Conservation (phyloP, 2,113 vertebrate genomes). For the Parotia lawesii region DNA sequence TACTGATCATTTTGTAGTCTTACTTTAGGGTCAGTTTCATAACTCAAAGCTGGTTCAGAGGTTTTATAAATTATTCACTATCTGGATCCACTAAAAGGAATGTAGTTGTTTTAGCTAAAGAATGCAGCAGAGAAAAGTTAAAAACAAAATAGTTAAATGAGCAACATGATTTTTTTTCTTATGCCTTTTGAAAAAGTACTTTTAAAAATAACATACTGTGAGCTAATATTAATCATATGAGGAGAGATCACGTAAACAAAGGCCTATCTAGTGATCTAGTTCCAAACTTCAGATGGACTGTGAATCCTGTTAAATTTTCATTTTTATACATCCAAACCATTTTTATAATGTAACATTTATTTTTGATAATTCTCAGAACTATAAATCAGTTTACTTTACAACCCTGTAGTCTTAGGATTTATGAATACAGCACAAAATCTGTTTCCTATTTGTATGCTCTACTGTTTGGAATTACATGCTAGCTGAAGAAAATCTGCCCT, state of each 20-base stretch:
- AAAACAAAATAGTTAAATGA: conserved; percentile 42
- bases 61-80: conserved; percentile 63
- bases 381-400: conserved; percentile 58
- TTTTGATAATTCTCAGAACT: conserved; percentile 42
- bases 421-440: conserved; percentile 44
- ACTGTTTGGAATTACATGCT: conserved; percentile 59
- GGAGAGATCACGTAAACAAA: conserved; percentile 40
- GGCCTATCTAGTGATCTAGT: conserved; percentile 27
- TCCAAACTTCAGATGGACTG: conserved; percentile 39
- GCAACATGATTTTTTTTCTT: background rate
- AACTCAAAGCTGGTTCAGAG: conserved; percentile 45
- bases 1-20: background rate
- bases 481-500: conserved; percentile 38
- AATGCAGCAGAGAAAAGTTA: conserved; percentile 54
- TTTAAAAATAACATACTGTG: conserved; percentile 31
- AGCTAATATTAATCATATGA: conserved; percentile 48
- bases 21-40: conserved; percentile 60
- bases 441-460: conserved; percentile 61
- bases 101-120: conserved; percentile 25
- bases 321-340: conserved; percentile 2
- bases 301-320: conserved; percentile 28
- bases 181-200: conserved; percentile 1
- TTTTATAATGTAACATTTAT: conserved; percentile 34
- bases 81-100: conserved; percentile 59
- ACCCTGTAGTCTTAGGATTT: conserved; percentile 26